These are phyloP conservation scores for Crotophaga sulcirostris DNA, from an alignment of 2,113 vertebrate species.

Conservation along the genomic window DNA sequence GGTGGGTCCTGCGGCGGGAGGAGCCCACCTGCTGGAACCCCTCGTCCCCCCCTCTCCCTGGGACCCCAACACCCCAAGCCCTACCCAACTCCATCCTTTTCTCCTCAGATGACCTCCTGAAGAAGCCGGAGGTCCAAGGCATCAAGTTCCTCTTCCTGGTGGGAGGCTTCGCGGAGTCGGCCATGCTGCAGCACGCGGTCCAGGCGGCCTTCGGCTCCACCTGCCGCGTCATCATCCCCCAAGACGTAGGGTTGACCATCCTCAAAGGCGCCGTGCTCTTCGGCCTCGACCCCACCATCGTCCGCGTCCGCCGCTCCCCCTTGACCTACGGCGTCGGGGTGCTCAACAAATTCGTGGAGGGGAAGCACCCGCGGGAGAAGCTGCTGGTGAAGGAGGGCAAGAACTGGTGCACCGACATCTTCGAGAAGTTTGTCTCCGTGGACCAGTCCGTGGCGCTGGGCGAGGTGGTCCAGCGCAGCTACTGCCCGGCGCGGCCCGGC, in stretches of 20 bases:
- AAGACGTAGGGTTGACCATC: constrained; percentile 93
- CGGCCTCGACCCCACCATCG: constrained; percentile 91
- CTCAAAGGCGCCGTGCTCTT: constrained; percentile 96
- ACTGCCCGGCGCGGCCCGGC: constrained; percentile 88
- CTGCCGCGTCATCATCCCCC: constrained; percentile 91
- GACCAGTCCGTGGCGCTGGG: constrained; percentile 95
- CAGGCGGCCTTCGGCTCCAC: constrained; percentile 79
- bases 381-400: constrained; percentile 91
- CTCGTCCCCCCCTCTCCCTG: neutral
- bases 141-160: constrained; percentile 95
- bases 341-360: constrained; percentile 90
- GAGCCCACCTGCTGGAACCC: neutral
- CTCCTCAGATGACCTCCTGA: constrained; percentile 82
- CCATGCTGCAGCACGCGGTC: constrained; percentile 88
- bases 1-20: constrained; percentile 64
- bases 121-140: constrained; percentile 83
- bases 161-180: constrained; percentile 92
- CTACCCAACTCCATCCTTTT: rapidly evolving
- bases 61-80: neutral
- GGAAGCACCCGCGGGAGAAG: constrained; percentile 89
- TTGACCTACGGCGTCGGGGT: constrained; percentile 93
- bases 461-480: constrained; percentile 90
- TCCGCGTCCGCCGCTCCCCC: constrained; percentile 90
- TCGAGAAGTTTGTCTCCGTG: constrained; percentile 90
- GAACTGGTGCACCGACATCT: constrained; percentile 96